Base-by-base conservation (phyloP, 2,797 vertebrate species). In the Melanotaenia parkinsoni region DNA sequence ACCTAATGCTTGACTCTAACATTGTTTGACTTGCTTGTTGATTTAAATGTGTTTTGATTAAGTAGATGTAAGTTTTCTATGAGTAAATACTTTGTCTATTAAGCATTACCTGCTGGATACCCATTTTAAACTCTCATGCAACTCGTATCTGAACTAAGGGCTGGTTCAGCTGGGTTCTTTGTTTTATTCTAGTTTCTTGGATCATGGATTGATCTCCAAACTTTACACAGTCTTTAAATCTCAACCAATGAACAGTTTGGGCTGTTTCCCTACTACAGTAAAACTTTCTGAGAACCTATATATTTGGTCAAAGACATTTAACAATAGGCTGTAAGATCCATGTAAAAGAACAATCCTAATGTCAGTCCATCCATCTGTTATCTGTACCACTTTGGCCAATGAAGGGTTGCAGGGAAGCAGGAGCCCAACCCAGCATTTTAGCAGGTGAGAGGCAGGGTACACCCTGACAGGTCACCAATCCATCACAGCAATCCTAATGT, bases 191-290 rank as follows among this genome's bases (percentile, higher is more conserved):
- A 38, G 50, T 65, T 32, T 72, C n/a, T 64, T 40, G 85, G 75
- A 84, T 86, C 84, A 81, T 37, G 58, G 63, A 80, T 83, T 86
- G 79, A 82, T 76, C 72, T 69, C 60, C 35, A 69, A 63, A 79
- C 24, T 54, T 83, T 63, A 68, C 58, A 70, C 54, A 79, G 64
- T 43, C 73, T 77, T 60, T 20, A 75, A 69, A 81, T 70, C 59
- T 76, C 62, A 60, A 72, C 74, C 69, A 78, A 33, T 79, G 35
- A 65, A 59, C 53, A n/a, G 66, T 81, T 79, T 59, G 66, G 76
- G 78, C 32, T 59, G 22, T 56, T 66, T 85, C 67, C 67, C 59
- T 66, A 50, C 67, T 77, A 58, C 72, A 47, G 71, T 73, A 63
- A 72, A 82, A 72, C 62, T 37, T 64, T 72, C 64, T 65, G 47